Evolutionary conservation across 2,888 invertebrate species (phyloP), one percentile per base, ranked within the genome.

Genomic region (Ecdyonurus torrentis): DNA sequence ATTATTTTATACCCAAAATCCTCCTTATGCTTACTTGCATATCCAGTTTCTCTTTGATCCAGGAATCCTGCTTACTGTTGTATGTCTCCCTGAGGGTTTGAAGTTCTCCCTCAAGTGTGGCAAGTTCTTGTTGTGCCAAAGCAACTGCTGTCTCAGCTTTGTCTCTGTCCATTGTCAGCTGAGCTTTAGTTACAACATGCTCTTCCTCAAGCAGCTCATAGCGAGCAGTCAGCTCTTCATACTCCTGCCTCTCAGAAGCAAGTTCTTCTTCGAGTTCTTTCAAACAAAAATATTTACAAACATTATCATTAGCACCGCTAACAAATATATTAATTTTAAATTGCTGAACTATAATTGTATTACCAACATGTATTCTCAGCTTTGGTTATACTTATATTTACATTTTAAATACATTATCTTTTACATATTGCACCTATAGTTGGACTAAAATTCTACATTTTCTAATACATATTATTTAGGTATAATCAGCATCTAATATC

Each of bases 151-250:
- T 81, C 74, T 87, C 85, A 18, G 90, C 77, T 69, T 84, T 82
- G 75, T 91, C 87, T 71, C 89, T 92, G 72, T 92, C 89, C 63
- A 85, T 86, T 2, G 87, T 87, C 2, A 91, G 76, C 72, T 89
- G 84, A 5, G 89, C 86, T 75, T 90, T 91, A 65, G 87, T 86
- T 0, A 89, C 82, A 0, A 91, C 87, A 68, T 89, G 89, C 70
- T 91, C 91, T 72, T 91, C 91, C 72, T 89, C 87, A 52, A 93
- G 74, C 65, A 86, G 81, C 73, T 91, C 91, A 74, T 90, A 91
- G 73, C 89, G 90, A 20, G 83, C 80, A 25, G 88, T 90, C 62
- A 93, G 76, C 69, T 89, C 89, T 60, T 87, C 86, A 71, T 87
- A 87, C 67, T 89, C 87, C 66, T 85, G 84, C 66, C 82, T 83